A percentile compares a stretch with the other conserved stretches of the same genome.
Evolutionary conservation across 2,113 vertebrate genomes (phyloP).

Genomic region (Sciurus niger): DNA sequence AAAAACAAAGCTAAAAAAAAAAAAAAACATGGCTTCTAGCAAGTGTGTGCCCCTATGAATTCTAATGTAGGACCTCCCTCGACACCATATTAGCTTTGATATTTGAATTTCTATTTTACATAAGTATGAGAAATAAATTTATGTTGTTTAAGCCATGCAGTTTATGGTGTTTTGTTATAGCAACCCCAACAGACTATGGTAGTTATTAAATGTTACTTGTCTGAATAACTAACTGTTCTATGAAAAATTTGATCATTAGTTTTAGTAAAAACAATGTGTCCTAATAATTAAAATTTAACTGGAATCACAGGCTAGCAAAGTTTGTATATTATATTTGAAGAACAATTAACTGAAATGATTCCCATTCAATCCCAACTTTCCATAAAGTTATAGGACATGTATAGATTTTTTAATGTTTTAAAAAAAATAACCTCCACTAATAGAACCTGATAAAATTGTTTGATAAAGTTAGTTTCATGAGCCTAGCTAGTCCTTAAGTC

Average conservation of each 20-base stretch:
- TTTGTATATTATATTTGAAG: not conserved
- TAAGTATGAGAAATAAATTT: not conserved
- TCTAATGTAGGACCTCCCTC: rapidly evolving
- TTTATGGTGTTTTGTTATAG: not conserved
- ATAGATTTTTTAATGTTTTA: not conserved
- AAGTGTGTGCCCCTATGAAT: not conserved
- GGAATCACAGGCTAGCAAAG: not conserved
- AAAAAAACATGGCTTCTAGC: not conserved
- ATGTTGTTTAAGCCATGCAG: not conserved
- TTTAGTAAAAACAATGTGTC: not conserved
- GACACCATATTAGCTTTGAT: not conserved
- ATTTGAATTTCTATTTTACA: not conserved
- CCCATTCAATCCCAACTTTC: not conserved
- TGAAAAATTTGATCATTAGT: not conserved
- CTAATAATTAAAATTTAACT: slow-evolving; percentile 27
- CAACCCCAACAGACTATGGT: not conserved
- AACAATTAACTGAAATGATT: slow-evolving; percentile 15
- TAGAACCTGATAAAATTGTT: not conserved
- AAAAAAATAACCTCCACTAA: not conserved
- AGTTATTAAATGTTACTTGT: not conserved
- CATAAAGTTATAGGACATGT: not conserved
- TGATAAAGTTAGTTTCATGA: not conserved
- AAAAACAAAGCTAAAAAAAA: not conserved
- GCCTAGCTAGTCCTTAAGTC: not conserved
- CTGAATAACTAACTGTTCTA: not conserved